Percentiles rank a stretch among this genome's conserved stretches.
These are phyloP conservation scores for Agriotes lineatus DNA, from an alignment of 2,888 invertebrate genomes.

Conservation along the genomic window DNA sequence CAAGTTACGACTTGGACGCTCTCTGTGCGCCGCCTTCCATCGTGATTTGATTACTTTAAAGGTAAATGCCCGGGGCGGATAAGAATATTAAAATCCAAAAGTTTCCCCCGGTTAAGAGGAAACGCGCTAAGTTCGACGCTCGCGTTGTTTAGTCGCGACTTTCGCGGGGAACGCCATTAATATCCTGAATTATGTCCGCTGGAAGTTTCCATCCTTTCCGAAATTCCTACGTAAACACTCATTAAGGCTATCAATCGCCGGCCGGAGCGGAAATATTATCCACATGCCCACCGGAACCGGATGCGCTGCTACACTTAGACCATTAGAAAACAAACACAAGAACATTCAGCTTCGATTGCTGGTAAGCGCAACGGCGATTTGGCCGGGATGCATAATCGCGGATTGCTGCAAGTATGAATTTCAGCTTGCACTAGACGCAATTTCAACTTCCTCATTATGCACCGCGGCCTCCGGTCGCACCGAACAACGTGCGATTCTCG, in stretches of 20 bases:
- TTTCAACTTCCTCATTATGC: constrained; percentile 41
- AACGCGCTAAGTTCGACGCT: too few relatives aligned
- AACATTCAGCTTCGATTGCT: constrained; percentile 36
- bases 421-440: constrained; percentile 36
- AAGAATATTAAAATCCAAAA: too few relatives aligned
- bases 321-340: constrained; percentile 49
- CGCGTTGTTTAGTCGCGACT: too few relatives aligned
- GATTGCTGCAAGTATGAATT: constrained; percentile 26
- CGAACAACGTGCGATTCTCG: constrained; percentile 27
- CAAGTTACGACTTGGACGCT: too few relatives aligned
- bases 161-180: too few relatives aligned
- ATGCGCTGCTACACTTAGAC: constrained; percentile 48
- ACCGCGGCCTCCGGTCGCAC: constrained; percentile 14
- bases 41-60: too few relatives aligned
- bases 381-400: too few relatives aligned
- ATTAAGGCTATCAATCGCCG: constrained; percentile 36
- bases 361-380: too few relatives aligned
- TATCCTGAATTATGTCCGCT: neutral
- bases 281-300: constrained; percentile 45
- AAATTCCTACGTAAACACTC: constrained; percentile 24
- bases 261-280: constrained; percentile 38
- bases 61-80: too few relatives aligned
- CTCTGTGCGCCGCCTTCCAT: too few relatives aligned
- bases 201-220: constrained; percentile 17
- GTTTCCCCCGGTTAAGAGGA: too few relatives aligned